Conservation (phyloP, 2,888 invertebrate genomes). For the Microctonus aethiopoides region DNA sequence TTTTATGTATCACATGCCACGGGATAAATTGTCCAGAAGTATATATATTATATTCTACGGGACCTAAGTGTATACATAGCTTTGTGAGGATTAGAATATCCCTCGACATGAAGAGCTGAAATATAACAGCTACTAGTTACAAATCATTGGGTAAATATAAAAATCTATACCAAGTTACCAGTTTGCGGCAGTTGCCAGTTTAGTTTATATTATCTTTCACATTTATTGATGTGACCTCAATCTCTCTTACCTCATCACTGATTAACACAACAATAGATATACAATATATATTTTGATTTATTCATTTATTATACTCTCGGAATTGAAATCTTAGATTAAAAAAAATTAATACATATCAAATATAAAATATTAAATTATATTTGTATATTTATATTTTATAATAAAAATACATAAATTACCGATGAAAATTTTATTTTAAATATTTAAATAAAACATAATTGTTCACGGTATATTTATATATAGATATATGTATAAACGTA, state of each 20-base stretch:
- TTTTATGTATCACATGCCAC: conserved; percentile 53
- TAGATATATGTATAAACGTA: conserved; percentile 19
- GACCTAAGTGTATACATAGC: conserved; percentile 50
- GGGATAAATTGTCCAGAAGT: conserved; percentile 61
- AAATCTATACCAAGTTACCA: too few species aligned
- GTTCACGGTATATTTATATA: neutral
- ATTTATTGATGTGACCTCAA: conserved; percentile 15
- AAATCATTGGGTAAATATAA: conserved; percentile 54
- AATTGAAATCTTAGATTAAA: neutral
- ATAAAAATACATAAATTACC: too few species aligned
- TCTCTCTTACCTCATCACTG: conserved; percentile 12
- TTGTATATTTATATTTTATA: too few species aligned
- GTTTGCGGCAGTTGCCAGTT: conserved; percentile 49
- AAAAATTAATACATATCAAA: neutral
- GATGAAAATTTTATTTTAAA: neutral
- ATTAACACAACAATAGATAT: neutral
- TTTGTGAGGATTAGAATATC: conserved; percentile 59
- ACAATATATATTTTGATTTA: neutral
- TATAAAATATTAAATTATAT: too few species aligned
- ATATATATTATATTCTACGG: too few species aligned
- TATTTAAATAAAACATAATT: neutral
- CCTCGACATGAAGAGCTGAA: conserved; percentile 42
- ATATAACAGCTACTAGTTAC: conserved; percentile 52
- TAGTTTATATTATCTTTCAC: conserved; percentile 39
- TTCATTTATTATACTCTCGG: neutral